Evolutionary conservation across 2,797 vertebrate genomes (phyloP).

Genomic region (Neopelma chrysocephalum): DNA sequence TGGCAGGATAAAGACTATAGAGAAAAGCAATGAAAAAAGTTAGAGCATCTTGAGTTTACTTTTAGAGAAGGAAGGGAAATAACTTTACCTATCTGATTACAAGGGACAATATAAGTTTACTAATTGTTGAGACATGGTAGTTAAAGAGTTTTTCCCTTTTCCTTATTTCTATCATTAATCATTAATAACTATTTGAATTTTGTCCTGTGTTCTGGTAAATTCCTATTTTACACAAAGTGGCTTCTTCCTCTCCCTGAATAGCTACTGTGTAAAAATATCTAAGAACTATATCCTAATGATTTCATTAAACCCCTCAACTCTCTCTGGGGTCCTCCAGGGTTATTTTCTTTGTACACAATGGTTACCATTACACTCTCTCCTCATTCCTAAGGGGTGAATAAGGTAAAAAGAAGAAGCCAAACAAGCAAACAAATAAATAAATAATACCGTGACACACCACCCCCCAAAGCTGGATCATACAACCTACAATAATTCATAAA

Average conservation of each 20-base stretch:
- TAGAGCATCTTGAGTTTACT: not conserved
- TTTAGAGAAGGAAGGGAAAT: not conserved
- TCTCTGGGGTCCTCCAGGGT: not conserved
- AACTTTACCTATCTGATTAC: not conserved
- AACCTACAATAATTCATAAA: slow-evolving; percentile 53
- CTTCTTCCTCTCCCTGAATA: slow-evolving; percentile 14
- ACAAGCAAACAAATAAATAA: not conserved
- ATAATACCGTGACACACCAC: not conserved
- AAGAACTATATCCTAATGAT: slow-evolving; percentile 24
- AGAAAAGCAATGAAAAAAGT: not conserved
- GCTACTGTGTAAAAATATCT: slow-evolving; percentile 11
- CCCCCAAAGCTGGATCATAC: not conserved
- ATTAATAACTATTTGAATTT: not conserved
- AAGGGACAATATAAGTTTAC: not conserved
- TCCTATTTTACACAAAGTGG: not conserved
- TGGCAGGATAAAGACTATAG: not conserved
- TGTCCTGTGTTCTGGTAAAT: not conserved
- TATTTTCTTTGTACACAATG: slow-evolving; percentile 11
- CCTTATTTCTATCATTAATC: not conserved
- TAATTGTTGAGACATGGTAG: not conserved
- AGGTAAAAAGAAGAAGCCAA: not conserved
- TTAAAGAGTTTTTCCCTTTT: not conserved
- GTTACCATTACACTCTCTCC: not conserved
- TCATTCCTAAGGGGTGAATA: not conserved
- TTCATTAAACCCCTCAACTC: slow-evolving; percentile 4